Evolutionary conservation across 2,888 invertebrate genomes (phyloP).

Genomic region (Trachelus iudaicus): DNA sequence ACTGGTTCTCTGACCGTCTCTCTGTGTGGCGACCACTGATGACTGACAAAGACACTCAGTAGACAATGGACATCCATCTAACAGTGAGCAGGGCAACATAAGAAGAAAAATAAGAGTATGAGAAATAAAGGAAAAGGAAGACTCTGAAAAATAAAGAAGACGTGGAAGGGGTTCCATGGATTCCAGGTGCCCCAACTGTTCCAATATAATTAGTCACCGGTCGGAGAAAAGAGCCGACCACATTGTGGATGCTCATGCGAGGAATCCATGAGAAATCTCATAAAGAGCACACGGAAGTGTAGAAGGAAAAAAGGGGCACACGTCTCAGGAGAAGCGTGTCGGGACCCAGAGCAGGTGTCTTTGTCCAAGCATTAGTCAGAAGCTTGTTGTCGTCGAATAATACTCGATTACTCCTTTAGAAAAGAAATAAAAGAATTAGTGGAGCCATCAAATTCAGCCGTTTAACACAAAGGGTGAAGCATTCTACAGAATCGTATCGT

Average conservation of each 20-base stretch:
- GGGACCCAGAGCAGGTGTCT: not conserved
- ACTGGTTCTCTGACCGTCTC: not conserved
- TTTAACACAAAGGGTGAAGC: not conserved
- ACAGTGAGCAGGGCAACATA: not conserved
- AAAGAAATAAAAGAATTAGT: not conserved
- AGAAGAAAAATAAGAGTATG: not conserved
- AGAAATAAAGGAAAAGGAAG: not conserved
- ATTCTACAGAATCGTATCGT: not conserved
- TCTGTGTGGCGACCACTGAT: not conserved
- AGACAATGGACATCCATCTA: not conserved
- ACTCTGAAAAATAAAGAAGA: not conserved
- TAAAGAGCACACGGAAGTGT: not conserved
- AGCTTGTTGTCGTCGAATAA: not conserved
- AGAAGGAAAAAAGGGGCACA: not conserved
- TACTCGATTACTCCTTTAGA: not conserved
- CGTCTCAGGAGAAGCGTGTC: not conserved
- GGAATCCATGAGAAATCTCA: not conserved
- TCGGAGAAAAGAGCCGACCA: not conserved
- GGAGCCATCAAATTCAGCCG: not conserved
- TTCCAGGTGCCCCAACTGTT: conserved; percentile 20
- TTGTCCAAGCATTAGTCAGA: not conserved
- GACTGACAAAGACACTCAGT: not conserved
- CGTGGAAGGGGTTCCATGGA: not conserved
- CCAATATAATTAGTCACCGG: conserved; percentile 25
- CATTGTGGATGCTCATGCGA: not conserved